Conservation (phyloP, 2,888 invertebrate species). For the Agonopterix arenella region DNA sequence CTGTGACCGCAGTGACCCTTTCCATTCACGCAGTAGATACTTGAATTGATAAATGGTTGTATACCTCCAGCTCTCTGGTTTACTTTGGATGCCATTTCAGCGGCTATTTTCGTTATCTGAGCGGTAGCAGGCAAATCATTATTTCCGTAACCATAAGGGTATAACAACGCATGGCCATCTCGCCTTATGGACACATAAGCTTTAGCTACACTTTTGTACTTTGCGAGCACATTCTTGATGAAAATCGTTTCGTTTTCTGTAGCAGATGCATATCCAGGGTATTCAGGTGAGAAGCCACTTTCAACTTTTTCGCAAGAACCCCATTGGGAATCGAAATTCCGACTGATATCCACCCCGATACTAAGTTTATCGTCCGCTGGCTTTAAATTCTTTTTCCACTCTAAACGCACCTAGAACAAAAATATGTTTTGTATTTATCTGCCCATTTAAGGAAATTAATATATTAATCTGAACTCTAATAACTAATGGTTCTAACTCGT, state of each 20-base stretch:
- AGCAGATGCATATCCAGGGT: slow-evolving; percentile 74
- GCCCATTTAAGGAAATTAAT: too few species aligned
- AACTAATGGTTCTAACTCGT: too few species aligned
- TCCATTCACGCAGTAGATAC: slow-evolving; percentile 40
- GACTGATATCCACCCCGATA: slow-evolving; percentile 51
- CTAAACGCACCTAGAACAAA: too few species aligned
- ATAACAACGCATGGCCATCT: slow-evolving; percentile 80
- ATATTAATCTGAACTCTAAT: too few species aligned
- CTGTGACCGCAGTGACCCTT: slow-evolving; percentile 52
- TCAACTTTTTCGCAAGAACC: slow-evolving; percentile 26
- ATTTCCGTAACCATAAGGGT: slow-evolving; percentile 78
- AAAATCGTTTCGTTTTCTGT: slow-evolving; percentile 81
- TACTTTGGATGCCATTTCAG: slow-evolving; percentile 37
- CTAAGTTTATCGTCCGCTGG: slow-evolving; percentile 24
- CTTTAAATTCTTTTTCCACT: slow-evolving; percentile 52
- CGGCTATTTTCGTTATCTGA: slow-evolving; percentile 28
- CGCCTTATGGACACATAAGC: slow-evolving; percentile 85
- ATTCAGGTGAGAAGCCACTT: slow-evolving; percentile 46
- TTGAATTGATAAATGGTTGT: slow-evolving; percentile 41
- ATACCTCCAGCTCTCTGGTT: slow-evolving; percentile 46
- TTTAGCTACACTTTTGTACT: slow-evolving; percentile 63
- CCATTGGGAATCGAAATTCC: slow-evolving; percentile 57
- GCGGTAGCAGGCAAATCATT: slow-evolving; percentile 11
- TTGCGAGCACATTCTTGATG: slow-evolving; percentile 72
- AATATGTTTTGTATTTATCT: too few species aligned